Evolutionary conservation across 35 echinoderm and acorn worm species (phyloP), one percentile per base, ranked within the genome.

Genomic region (Heliocidaris tuberculata): DNA sequence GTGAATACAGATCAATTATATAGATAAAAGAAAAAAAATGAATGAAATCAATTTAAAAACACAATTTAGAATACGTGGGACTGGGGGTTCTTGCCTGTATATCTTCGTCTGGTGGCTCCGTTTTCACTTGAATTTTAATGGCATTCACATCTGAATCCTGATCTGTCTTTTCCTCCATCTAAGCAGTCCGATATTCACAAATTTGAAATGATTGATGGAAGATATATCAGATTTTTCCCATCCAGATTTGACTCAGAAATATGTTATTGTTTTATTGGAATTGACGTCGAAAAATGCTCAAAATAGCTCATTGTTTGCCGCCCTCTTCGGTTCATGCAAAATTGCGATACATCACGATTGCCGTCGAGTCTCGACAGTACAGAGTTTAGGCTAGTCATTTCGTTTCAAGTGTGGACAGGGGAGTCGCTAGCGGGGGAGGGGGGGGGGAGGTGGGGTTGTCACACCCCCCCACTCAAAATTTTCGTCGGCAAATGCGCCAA

Each of bases 61-160:
- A 48, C 48, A 24, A 47, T 85, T 48, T 47, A 12, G 7, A 86
- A 94, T 27, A 48, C 71, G 42, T 49, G 94, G 61, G 94, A 86
- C 60, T 49, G 42, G 71, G 5, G 7, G 50, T 11, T 91, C 21
- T 94, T 95, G 92, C 96, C 94, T 97, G 95, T 61, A 97, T 97
- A 60, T 97, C 96, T 93, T 95, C 96, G 30, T 93, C 95, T 94
- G 90, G 96, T 10, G 96, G 96, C 54, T 97, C 96, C 92, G 94
- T 93, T 88, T 97, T 97, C 21, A 97, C 94, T 31, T 70, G 88
- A 24, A 95, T 85, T 71, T 92, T 95, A 31, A 85, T 59, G 31
- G 35, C 86, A 32, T 31, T 60, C 21, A 59, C 94, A 24, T 90
- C 86, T n/a, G 94, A 92, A 70, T 91, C 90, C 10, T 92, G 49